Evolutionary conservation across 2,888 invertebrate genomes (phyloP).

Genomic region (Drosophila rubida): DNA sequence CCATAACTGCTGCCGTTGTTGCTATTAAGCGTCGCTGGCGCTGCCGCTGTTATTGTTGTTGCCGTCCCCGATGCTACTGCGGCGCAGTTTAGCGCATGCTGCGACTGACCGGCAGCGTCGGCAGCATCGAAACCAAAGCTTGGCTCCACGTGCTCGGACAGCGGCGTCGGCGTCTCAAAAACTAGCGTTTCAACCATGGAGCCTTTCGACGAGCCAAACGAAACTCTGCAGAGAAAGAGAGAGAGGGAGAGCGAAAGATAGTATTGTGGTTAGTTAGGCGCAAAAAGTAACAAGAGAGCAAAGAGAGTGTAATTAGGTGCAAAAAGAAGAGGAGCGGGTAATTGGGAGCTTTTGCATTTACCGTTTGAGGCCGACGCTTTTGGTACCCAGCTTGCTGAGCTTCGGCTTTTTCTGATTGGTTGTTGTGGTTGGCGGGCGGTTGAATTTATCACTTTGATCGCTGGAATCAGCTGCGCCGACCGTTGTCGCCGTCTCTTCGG

Average conservation of each 20-base stretch:
- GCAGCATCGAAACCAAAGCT: conserved; percentile 82
- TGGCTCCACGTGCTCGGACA: conserved; percentile 86
- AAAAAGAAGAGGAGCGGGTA: background rate
- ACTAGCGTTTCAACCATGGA: conserved; percentile 97
- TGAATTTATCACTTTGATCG: conserved; percentile 79
- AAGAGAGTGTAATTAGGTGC: background rate
- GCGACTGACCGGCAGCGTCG: conserved; percentile 34
- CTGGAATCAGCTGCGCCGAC: conserved; percentile 71
- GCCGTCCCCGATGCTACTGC: conserved; percentile 74
- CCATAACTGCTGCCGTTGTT: conserved; percentile 42
- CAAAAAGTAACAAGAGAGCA: background rate
- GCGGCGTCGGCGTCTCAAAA: conserved; percentile 91
- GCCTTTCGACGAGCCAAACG: conserved; percentile 96
- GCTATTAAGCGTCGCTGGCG: conserved; percentile 76
- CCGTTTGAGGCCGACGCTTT: conserved; percentile 84
- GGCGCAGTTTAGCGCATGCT: conserved; percentile 67
- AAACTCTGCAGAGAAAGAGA: conserved; percentile 88
- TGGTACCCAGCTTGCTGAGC: conserved; percentile 83
- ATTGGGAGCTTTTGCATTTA: conserved; percentile 31
- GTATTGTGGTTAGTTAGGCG: background rate
- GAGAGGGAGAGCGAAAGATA: conserved; percentile 4
- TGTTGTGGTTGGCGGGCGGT: conserved; percentile 64
- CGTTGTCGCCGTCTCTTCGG: conserved; percentile 67
- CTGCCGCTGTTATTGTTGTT: conserved; percentile 22
- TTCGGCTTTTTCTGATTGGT: conserved; percentile 78